A percentile compares a stretch with the other conserved stretches of the same genome.
Conservation (phyloP, 1,140 invertebrate species). For the Drosophila truncata region DNA sequence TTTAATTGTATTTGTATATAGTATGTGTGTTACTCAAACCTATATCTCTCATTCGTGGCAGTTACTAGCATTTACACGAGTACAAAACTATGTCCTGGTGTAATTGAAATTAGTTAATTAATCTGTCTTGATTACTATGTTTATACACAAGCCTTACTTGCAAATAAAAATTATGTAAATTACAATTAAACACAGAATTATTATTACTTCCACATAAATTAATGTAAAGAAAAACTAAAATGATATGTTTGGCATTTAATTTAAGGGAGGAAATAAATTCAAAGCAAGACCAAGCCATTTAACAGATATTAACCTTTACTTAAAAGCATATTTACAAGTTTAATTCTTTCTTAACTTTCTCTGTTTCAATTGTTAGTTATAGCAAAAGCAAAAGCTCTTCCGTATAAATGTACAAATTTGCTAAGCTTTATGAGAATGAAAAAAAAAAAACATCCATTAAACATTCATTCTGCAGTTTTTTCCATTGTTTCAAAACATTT, state of each 20-base stretch:
- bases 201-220: neutral
- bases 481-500: constrained; percentile 56
- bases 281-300: neutral
- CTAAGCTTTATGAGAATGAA: constrained; percentile 5
- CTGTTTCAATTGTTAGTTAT: neutral
- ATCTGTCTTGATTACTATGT: constrained; percentile 19
- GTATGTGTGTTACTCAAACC: constrained; percentile 27
- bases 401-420: constrained; percentile 6
- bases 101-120: constrained; percentile 32
- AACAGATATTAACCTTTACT: neutral
- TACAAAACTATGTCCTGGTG: constrained; percentile 16
- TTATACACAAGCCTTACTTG: constrained; percentile 29
- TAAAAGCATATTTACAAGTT: constrained; percentile 3
- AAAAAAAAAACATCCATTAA: neutral
- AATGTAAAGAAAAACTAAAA: neutral
- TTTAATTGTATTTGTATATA: constrained; percentile 27
- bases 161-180: constrained; percentile 38
- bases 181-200: neutral
- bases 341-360: neutral
- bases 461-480: constrained; percentile 1
- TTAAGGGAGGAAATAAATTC: neutral
- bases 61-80: constrained; percentile 30
- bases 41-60: constrained; percentile 25
- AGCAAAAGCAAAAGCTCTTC: neutral
- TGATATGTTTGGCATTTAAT: neutral